Evolutionary conservation across 2,797 vertebrate species (phyloP).

Genomic region (Microtus californicus): DNA sequence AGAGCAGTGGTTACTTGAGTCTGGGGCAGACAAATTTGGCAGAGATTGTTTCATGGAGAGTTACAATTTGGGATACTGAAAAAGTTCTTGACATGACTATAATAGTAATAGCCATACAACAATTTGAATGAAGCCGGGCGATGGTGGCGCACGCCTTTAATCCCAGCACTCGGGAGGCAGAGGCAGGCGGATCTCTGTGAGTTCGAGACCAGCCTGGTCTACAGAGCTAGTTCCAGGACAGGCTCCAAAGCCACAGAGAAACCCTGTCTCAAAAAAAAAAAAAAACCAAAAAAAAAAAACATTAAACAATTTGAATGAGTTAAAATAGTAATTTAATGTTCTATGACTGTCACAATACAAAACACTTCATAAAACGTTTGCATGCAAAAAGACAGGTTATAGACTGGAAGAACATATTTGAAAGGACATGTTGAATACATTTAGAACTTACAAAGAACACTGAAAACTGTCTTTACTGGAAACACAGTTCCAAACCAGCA

Average conservation of each 20-base stretch:
- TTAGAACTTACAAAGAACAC: background rate
- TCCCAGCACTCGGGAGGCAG: too few relatives aligned
- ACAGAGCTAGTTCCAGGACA: too few relatives aligned
- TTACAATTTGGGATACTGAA: background rate
- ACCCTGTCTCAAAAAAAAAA: too few relatives aligned
- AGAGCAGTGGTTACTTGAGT: background rate
- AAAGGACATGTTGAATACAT: background rate
- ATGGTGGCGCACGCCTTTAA: too few relatives aligned
- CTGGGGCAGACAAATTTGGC: background rate
- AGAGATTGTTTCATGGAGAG: background rate
- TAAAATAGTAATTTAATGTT: background rate
- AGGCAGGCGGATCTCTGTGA: too few relatives aligned
- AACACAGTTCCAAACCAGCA: background rate
- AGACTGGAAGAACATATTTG: background rate
- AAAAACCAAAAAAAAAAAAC: too few relatives aligned
- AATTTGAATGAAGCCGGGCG: background rate
- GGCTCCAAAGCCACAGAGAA: too few relatives aligned
- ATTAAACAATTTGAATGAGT: too few relatives aligned
- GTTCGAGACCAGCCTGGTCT: too few relatives aligned
- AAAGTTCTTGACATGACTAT: background rate
- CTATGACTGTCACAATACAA: background rate
- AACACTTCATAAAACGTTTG: background rate
- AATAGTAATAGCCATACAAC: background rate
- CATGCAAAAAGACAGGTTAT: background rate
- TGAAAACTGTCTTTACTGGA: background rate